A percentile compares a stretch with the other conserved stretches of the same genome.
phyloP scores from a whole-genome alignment of 2,113 vertebrate species.

The Martes martes region DNA sequence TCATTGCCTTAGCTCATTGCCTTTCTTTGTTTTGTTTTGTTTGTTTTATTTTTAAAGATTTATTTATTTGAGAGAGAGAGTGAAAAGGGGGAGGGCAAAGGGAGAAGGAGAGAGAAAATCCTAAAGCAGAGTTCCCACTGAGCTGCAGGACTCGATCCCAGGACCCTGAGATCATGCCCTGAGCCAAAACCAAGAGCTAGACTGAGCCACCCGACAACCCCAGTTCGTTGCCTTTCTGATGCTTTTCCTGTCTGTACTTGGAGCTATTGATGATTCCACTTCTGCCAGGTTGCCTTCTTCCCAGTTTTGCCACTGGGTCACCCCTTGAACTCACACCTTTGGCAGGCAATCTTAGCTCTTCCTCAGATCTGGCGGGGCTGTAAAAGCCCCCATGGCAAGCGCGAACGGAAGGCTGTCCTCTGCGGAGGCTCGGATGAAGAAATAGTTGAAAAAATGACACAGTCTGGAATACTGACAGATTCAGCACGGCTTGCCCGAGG shows the following conservation, averaged over 20 bases:
- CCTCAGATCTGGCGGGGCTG: not conserved
- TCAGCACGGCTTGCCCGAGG: conserved; percentile 68
- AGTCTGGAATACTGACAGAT: conserved; percentile 71
- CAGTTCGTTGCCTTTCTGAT: not conserved
- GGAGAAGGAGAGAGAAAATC: not conserved
- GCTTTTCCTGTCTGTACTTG: not conserved
- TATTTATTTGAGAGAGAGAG: not conserved
- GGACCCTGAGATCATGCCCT: not conserved
- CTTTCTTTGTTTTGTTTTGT: not conserved
- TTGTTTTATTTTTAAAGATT: not conserved
- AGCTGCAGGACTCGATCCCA: not conserved
- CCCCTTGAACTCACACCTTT: not conserved
- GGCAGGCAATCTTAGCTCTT: not conserved
- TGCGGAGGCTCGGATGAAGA: conserved; percentile 61
- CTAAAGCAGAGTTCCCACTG: not conserved
- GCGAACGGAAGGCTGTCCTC: not conserved
- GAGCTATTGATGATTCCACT: conserved; percentile 11
- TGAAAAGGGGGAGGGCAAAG: not conserved
- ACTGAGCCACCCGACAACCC: not conserved
- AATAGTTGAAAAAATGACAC: conserved; percentile 67
- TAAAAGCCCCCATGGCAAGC: not conserved
- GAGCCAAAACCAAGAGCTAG: not conserved
- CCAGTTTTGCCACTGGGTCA: not conserved
- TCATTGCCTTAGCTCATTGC: not conserved
- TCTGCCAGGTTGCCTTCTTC: conserved; percentile 9